phyloP scores from a whole-genome alignment of 2,888 invertebrate species.

The Andricus curvator region DNA sequence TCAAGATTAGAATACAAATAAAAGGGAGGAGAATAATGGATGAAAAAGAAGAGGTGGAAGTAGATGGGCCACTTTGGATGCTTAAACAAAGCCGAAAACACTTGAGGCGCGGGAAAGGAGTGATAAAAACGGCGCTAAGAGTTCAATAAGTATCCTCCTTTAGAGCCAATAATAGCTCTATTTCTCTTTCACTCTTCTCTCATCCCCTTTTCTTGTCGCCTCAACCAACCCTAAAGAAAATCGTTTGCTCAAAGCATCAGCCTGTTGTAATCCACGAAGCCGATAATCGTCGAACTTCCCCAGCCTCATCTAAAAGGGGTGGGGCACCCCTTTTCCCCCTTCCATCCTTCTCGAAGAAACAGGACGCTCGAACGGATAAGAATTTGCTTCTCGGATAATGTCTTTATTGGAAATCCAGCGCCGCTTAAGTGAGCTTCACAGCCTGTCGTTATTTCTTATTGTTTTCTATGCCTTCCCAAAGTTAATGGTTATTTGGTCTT shows the following conservation, averaged over 20 bases:
- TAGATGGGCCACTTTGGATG: slow-evolving; percentile 52
- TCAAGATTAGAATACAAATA: background rate
- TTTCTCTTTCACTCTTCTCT: slow-evolving; percentile 57
- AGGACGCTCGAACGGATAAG: slow-evolving; percentile 69
- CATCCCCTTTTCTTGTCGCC: slow-evolving; percentile 55
- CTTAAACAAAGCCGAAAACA: slow-evolving; percentile 70
- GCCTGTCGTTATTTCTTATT: slow-evolving; percentile 67
- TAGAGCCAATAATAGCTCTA: slow-evolving; percentile 73
- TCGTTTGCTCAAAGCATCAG: slow-evolving; percentile 70
- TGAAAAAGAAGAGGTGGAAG: background rate
- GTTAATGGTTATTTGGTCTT: slow-evolving; percentile 58
- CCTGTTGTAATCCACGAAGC: slow-evolving; percentile 72
- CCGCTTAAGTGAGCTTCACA: slow-evolving; percentile 57
- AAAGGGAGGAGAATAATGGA: background rate
- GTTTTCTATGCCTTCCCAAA: slow-evolving; percentile 63
- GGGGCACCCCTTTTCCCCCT: slow-evolving; percentile 50
- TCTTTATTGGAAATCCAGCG: slow-evolving; percentile 75
- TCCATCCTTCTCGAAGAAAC: slow-evolving; percentile 57
- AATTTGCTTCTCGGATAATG: slow-evolving; percentile 73
- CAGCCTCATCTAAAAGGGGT: slow-evolving; percentile 49
- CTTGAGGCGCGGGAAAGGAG: slow-evolving; percentile 65
- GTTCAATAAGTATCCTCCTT: slow-evolving; percentile 77
- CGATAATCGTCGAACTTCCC: slow-evolving; percentile 72
- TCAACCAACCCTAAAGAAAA: slow-evolving; percentile 66
- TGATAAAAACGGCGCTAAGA: slow-evolving; percentile 73